Conservation (phyloP, 2,888 invertebrate genomes). For the Crepidodera aurea region DNA sequence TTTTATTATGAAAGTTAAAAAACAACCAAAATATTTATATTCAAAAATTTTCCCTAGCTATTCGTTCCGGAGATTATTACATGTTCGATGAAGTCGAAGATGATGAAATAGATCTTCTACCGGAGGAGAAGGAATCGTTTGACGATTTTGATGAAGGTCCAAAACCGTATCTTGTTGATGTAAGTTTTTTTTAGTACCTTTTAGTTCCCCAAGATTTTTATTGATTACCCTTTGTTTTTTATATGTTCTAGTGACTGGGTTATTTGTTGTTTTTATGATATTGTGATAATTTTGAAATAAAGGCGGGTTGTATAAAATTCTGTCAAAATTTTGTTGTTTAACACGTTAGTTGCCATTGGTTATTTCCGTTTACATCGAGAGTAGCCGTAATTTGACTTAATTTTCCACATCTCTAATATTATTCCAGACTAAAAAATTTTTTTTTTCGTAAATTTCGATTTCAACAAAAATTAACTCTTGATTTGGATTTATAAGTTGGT, state of each 20-base stretch:
- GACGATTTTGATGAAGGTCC: conserved; percentile 40
- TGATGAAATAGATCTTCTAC: conserved; percentile 75
- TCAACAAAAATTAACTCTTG: too few species aligned
- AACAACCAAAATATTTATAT: neutral
- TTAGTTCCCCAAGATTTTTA: neutral
- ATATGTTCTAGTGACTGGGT: neutral
- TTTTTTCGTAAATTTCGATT: too few species aligned
- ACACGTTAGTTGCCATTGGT: too few species aligned
- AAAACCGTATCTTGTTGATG: conserved; percentile 53
- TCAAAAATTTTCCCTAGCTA: conserved; percentile 71
- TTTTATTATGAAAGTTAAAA: neutral
- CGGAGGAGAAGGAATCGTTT: conserved; percentile 48
- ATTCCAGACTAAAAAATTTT: too few species aligned
- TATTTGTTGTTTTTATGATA: neutral
- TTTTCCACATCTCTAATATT: too few species aligned
- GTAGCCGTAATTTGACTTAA: too few species aligned
- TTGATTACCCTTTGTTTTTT: too few species aligned
- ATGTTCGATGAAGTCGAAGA: conserved; percentile 97
- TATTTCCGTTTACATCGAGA: too few species aligned
- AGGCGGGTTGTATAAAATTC: neutral
- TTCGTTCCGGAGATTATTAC: conserved; percentile 98
- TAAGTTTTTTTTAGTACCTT: conserved; percentile 37
- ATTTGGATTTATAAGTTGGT: too few species aligned
- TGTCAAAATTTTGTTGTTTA: neutral
- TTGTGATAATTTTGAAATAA: neutral